Evolutionary conservation across 2,797 vertebrate genomes (phyloP), one percentile per base, ranked within the genome.

Genomic region (Vireo griseus): DNA sequence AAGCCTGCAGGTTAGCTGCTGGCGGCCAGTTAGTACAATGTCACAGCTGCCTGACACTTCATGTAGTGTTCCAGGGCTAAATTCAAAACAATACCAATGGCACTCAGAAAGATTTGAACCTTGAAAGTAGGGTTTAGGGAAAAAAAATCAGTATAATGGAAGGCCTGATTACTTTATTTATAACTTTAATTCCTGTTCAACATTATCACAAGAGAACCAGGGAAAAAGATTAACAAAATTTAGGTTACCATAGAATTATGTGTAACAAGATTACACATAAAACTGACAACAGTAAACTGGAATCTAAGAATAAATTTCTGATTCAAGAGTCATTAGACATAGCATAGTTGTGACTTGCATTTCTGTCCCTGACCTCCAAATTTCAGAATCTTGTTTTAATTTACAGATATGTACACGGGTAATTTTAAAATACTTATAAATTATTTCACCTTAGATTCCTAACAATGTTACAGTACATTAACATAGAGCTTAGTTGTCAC

Each of bases 161-260:
- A 83, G 51, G 16, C 7, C 29, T 21, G 20, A 68, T 54, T 47
- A 61, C 19, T 55, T 82, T 62, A 83, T 55, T 87, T 82, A 21
- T 66, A 86, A 84, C 22, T 90, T 79, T 54, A 86, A 76, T 68
- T 90, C 51, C 51, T 66, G n/a, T 39, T 72, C 35, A 74, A 62
- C 28, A 48, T 51, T 86, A 88, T 86, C 25, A 74, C 18, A 74
- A 63, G 52, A 63, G 28, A 92, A 68, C 6, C 39, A 84, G 47
- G 81, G 39, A 90, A 94, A 86, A 71, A 33, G 48, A 92, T 88
- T 84, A 96, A 90, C 2, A 4, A 89, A 91, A 94, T 82, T 76
- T 82, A 87, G 84, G 74, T 87, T 84, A 85, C 59, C 59, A 82
- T 18, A 54, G 74, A 94, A 94, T 85, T 89, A 88, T 18, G 19